Percentiles rank a stretch among this genome's conserved stretches.
phyloP scores from a whole-genome alignment of 2,888 invertebrate species.

The Stenodera caucasica region DNA sequence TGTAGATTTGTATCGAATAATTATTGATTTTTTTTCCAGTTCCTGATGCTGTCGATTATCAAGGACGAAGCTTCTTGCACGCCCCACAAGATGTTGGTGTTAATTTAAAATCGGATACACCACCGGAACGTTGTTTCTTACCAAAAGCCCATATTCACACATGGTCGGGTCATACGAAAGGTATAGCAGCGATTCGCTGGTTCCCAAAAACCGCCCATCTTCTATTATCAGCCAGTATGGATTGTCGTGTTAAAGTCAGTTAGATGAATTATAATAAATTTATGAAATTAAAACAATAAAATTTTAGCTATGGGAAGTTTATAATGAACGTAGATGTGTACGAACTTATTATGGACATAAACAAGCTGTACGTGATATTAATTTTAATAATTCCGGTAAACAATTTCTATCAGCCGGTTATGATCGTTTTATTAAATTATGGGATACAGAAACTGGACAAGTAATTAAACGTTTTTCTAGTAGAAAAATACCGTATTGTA shows the following conservation, averaged over 20 bases:
- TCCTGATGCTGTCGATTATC: conserved; percentile 92
- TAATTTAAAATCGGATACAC: conserved; percentile 80
- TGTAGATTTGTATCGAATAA: neutral
- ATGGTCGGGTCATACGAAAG: conserved; percentile 97
- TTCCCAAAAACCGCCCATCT: conserved; percentile 94
- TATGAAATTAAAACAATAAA: no score
- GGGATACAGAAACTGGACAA: conserved; percentile 98
- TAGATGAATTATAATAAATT: neutral
- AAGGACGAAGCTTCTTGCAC: conserved; percentile 92
- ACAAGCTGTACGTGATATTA: conserved; percentile 94
- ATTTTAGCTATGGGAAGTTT: conserved; percentile 96
- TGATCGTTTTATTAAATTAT: conserved; percentile 96
- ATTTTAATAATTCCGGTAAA: conserved; percentile 92
- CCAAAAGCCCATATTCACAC: conserved; percentile 96
- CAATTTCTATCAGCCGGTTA: conserved; percentile 94
- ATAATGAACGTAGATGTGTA: conserved; percentile 89
- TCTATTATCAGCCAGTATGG: conserved; percentile 95
- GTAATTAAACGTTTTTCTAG: conserved; percentile 88
- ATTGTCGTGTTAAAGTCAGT: conserved; percentile 86
- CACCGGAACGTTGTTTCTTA: conserved; percentile 93
- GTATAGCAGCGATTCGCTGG: conserved; percentile 93
- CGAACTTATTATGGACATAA: conserved; percentile 95
- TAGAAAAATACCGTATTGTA: conserved; percentile 96
- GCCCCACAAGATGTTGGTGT: conserved; percentile 92
- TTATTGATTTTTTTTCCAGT: conserved; percentile 61